These are phyloP conservation scores for Notolabrus celidotus DNA, from an alignment of 2,797 vertebrate genomes.

Conservation along the genomic window DNA sequence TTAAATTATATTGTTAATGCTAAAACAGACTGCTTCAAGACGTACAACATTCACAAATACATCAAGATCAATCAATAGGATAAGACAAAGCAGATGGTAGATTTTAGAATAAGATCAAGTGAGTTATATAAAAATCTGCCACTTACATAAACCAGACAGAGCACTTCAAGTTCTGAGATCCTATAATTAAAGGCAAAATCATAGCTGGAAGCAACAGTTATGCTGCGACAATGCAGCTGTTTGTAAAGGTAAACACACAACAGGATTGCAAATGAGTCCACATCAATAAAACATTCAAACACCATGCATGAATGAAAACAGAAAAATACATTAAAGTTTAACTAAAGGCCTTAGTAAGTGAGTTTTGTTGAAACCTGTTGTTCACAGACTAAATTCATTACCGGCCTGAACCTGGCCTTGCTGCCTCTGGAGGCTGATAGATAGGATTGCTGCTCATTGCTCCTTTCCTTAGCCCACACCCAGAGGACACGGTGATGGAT, in stretches of 20 bases:
- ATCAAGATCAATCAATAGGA: neutral
- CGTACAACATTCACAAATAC: neutral
- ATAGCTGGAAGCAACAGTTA: neutral
- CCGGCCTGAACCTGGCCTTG: conserved; percentile 38
- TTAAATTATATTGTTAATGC: neutral
- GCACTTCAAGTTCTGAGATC: neutral
- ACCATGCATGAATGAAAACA: conserved; percentile 3
- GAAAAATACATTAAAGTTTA: conserved; percentile 25
- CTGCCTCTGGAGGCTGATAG: conserved; percentile 57
- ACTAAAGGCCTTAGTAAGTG: conserved; percentile 20
- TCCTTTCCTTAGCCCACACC: conserved; percentile 54
- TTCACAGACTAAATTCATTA: conserved; percentile 54
- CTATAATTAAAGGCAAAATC: neutral
- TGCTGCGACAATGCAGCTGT: neutral
- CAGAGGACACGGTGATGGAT: conserved; percentile 69
- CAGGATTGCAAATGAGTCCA: conserved; percentile 13
- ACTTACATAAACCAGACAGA: neutral
- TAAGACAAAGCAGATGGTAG: neutral
- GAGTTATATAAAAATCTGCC: no score
- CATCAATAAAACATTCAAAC: neutral
- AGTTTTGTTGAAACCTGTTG: conserved; percentile 58
- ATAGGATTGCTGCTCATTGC: conserved; percentile 61
- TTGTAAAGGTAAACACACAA: conserved; percentile 7
- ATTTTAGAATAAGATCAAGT: neutral
- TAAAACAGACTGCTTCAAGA: conserved; percentile 2